phyloP scores from a whole-genome alignment of 2,113 vertebrate genomes.

The Cervus canadensis region DNA sequence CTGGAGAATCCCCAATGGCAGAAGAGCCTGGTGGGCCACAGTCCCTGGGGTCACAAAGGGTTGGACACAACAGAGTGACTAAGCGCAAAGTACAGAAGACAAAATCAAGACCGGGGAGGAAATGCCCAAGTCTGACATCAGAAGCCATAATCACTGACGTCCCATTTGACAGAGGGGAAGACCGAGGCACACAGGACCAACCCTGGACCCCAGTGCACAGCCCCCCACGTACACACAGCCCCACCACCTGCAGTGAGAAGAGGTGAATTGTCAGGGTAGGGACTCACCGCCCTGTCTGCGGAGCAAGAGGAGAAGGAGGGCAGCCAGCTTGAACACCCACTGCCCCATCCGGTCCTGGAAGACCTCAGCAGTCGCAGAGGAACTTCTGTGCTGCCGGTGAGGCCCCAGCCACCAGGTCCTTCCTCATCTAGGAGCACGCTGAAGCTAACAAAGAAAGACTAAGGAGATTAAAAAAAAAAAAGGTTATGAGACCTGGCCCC shows the following conservation, averaged over 20 bases:
- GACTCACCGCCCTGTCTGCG: background rate
- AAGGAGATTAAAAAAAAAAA: background rate
- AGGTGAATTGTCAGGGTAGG: fast-evolving
- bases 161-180: background rate
- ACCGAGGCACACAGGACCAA: background rate
- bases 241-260: too few relatives aligned
- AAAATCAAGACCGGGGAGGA: background rate
- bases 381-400: background rate
- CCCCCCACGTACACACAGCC: too few relatives aligned
- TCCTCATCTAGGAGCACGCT: background rate
- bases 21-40: background rate
- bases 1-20: background rate
- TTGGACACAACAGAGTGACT: background rate
- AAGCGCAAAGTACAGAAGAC: background rate
- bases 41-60: background rate
- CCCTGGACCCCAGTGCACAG: background rate
- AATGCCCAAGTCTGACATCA: background rate
- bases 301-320: background rate
- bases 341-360: background rate
- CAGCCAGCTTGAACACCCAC: background rate
- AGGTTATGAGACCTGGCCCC: background rate
- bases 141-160: background rate
- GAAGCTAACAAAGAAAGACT: background rate
- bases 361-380: background rate
- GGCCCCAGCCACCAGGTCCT: background rate